A percentile compares a stretch with the other conserved stretches of the same genome.
phyloP scores from a whole-genome alignment of 2,888 invertebrate species.

The Morinoia aosen region DNA sequence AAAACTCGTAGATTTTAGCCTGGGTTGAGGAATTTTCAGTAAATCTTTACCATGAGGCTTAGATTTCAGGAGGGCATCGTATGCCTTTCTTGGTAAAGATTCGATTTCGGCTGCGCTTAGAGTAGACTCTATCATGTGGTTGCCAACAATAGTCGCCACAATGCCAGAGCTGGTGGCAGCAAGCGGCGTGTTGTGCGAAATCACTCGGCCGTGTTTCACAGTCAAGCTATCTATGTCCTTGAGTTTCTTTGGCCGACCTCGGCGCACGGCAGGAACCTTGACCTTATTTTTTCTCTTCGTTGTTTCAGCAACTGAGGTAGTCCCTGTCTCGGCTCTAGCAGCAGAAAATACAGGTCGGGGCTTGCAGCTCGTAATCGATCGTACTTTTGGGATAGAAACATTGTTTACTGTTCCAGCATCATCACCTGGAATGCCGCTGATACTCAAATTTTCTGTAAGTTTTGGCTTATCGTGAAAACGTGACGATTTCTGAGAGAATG shows the following conservation, averaged over 20 bases:
- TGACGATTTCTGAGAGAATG: neutral
- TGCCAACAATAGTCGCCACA: constrained; percentile 45
- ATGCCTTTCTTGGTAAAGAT: neutral
- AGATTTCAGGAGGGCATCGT: neutral
- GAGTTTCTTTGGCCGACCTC: neutral
- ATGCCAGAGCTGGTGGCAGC: constrained; percentile 34
- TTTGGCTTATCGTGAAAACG: neutral
- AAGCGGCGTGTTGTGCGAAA: constrained; percentile 43
- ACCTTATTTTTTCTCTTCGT: neutral
- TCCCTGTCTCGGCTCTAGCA: neutral
- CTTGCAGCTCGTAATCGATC: neutral
- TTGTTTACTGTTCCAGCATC: neutral
- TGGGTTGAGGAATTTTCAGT: neutral
- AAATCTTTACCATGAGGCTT: neutral
- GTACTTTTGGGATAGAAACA: neutral
- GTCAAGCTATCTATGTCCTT: neutral
- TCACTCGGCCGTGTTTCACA: neutral
- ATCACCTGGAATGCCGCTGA: neutral
- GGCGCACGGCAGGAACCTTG: neutral
- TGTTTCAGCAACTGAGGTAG: neutral
- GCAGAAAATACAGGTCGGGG: neutral
- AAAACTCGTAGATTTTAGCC: neutral
- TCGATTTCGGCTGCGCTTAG: neutral
- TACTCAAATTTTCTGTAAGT: neutral
- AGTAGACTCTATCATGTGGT: constrained; percentile 32